Evolutionary conservation across 2,888 invertebrate genomes (phyloP).

Genomic region (Xestia sexstrigata): DNA sequence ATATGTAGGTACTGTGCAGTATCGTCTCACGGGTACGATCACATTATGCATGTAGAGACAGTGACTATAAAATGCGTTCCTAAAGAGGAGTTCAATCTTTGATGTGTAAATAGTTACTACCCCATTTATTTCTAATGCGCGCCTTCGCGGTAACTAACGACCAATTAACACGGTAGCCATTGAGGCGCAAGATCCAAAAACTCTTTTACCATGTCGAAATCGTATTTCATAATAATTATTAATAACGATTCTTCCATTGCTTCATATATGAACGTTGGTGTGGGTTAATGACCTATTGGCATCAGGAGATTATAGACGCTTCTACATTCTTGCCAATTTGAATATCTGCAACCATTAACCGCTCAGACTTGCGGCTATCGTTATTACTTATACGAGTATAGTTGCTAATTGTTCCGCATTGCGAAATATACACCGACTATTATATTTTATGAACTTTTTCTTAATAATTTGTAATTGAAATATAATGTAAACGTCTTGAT

Average conservation of each 20-base stretch:
- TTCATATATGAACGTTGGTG: slow-evolving; percentile 17
- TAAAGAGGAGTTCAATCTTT: slow-evolving; percentile 17
- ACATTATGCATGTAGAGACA: slow-evolving; percentile 7
- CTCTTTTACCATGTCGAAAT: slow-evolving; percentile 37
- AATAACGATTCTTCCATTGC: slow-evolving; percentile 38
- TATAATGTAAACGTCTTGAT: slow-evolving; percentile 7
- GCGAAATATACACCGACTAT: slow-evolving; percentile 20
- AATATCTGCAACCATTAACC: slow-evolving; percentile 32
- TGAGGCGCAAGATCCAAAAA: slow-evolving; percentile 2
- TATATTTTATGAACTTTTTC: slow-evolving; percentile 25
- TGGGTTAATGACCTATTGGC: slow-evolving; percentile 47
- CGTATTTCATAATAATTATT: slow-evolving; percentile 37
- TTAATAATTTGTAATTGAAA: slow-evolving; percentile 17
- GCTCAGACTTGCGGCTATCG: slow-evolving; percentile 27
- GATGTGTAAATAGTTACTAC: slow-evolving; percentile 22
- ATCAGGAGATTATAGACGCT: slow-evolving; percentile 19
- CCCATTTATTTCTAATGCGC: slow-evolving; percentile 27
- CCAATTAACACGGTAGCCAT: slow-evolving; percentile 26
- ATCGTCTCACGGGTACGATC: not conserved
- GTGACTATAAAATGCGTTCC: slow-evolving; percentile 7
- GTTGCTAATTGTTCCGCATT: slow-evolving; percentile 51
- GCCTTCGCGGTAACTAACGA: slow-evolving; percentile 29
- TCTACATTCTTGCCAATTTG: slow-evolving; percentile 48
- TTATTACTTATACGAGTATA: slow-evolving; percentile 9
- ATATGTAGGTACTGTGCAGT: not conserved